Percentiles rank a stretch among this genome's conserved stretches.
Evolutionary conservation across 2,888 invertebrate species (phyloP).

Genomic region (Trileptium ribeirensis): DNA sequence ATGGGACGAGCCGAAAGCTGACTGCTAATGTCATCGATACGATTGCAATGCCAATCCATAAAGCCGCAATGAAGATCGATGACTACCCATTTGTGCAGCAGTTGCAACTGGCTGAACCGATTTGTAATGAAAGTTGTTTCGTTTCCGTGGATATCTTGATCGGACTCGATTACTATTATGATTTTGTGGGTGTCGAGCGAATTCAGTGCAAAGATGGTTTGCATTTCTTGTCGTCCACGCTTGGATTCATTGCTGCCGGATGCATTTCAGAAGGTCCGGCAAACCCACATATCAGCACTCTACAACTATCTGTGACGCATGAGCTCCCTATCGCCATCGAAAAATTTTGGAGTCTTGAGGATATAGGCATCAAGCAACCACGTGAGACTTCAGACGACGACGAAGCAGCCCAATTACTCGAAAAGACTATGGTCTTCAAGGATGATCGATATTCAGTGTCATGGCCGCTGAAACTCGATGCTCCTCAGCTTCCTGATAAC

Average conservation of each 20-base stretch:
- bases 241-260: background rate
- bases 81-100: background rate
- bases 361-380: background rate
- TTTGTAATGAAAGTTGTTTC: background rate
- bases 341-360: background rate
- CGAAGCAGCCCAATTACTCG: background rate
- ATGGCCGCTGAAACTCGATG: background rate
- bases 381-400: background rate
- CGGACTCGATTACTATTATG: background rate
- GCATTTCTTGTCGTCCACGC: background rate
- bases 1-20: background rate
- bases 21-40: background rate
- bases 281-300: background rate
- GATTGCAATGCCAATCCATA: background rate
- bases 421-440: background rate
- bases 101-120: background rate
- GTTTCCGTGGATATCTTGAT: background rate
- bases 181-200: background rate
- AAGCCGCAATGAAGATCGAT: background rate
- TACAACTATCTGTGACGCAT: background rate
- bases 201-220: background rate
- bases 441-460: background rate
- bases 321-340: background rate
- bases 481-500: constrained; percentile 9
- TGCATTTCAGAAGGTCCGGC: background rate